phyloP scores from a whole-genome alignment of 2,888 invertebrate genomes.

The Cybosia mesomella region DNA sequence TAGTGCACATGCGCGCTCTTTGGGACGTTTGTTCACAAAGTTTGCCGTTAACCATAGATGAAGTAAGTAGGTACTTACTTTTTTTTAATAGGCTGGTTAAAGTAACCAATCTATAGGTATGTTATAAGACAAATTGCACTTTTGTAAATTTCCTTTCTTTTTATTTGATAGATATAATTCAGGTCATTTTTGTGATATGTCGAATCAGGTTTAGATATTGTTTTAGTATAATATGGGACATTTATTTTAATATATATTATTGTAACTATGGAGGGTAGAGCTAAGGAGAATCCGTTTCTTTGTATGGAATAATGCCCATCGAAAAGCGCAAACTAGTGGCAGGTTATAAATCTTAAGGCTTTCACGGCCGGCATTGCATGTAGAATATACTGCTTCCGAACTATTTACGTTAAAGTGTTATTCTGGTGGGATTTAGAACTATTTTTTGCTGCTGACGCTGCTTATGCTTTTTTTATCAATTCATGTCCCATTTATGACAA shows the following conservation, averaged over 20 bases:
- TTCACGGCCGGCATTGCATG: too few species aligned
- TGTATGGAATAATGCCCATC: not conserved
- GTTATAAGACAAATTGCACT: not conserved
- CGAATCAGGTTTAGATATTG: slow-evolving; percentile 38
- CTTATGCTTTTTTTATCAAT: not conserved
- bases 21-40: too few species aligned
- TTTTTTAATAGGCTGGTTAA: not conserved
- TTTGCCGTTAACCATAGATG: too few species aligned
- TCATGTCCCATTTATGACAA: too few species aligned
- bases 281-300: not conserved
- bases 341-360: too few species aligned
- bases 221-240: not conserved
- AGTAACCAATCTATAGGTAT: too few species aligned
- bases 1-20: too few species aligned
- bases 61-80: too few species aligned
- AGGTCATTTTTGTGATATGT: slow-evolving; percentile 40
- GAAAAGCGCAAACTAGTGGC: not conserved
- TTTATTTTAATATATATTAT: not conserved
- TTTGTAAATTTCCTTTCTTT: not conserved
- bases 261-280: not conserved
- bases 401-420: too few species aligned
- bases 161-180: slow-evolving; percentile 10
- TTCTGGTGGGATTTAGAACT: too few species aligned
- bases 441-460: not conserved
- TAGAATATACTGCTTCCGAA: too few species aligned